Evolutionary conservation across 2,113 vertebrate genomes (phyloP), one percentile per base, ranked within the genome.

Genomic region (cattle (Bos taurus)): DNA sequence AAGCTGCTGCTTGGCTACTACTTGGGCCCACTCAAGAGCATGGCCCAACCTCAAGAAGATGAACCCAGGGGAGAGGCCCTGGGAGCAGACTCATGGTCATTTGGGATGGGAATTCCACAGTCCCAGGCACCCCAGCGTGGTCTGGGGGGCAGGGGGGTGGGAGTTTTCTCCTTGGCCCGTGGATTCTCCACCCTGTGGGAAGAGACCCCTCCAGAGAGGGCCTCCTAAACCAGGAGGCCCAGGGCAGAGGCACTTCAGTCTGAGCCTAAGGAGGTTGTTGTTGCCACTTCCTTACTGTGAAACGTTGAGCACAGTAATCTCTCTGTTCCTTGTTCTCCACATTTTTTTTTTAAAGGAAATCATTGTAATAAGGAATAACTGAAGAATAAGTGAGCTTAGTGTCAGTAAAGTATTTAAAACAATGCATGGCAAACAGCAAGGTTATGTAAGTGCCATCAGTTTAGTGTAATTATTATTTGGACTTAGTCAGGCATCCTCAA

Each of bases 381-480:
- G 81, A 64, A 67, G 54, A 97, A 78, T 54, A 56, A 77, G n/a
- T 14, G 40, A 36, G 57, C 52, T 94, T 84, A 60, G 57, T n/a
- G 16, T 36, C 52, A 57, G 21, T 48, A 48, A 97, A 57, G 54
- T 40, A 57, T 56, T 85, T 36, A 86, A 43, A n/a, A 52, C 28
- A 62, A 33, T 56, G 46, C 60, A 50, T 19, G 52, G 95, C 89
- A 92, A 93, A 59, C 5, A 54, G 36, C 74, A 74, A 77, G 57
- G 57, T 81, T 74, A 94, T 36, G 14, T 40, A 81, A 87, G 91
- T 59, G 48, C 52, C 43, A 40, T 25, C 62, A 54, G 25, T 97
- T 93, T 93, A 86, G 21, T 64, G 28, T 94, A 40, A 94, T 78
- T 88, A 90, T 57, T 87, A 59, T 50, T 90, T 88, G 67, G 50